Conservation (phyloP, 2,113 vertebrate genomes). For the Tympanuchus pallidicinctus region DNA sequence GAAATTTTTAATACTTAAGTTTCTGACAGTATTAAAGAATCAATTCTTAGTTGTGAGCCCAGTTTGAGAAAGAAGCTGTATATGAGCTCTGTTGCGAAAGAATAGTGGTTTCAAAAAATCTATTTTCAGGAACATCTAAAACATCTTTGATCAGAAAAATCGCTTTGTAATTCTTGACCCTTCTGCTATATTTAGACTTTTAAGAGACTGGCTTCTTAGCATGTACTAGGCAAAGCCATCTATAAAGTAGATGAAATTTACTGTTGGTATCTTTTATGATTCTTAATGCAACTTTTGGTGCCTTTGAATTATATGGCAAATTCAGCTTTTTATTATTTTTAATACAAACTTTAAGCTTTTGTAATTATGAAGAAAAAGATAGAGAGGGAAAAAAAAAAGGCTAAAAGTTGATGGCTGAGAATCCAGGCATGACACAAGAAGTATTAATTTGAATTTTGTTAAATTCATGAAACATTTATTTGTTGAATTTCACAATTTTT, state of each 20-base stretch:
- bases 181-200: neutral
- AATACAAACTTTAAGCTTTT: neutral
- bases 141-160: slow-evolving; percentile 16
- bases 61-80: neutral
- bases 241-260: neutral
- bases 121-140: neutral
- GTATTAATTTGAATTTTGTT: neutral
- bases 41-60: neutral
- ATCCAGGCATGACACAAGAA: neutral
- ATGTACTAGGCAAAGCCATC: neutral
- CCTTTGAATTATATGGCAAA: neutral
- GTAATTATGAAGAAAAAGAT: neutral
- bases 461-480: neutral
- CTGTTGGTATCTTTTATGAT: neutral
- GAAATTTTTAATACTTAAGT: neutral
- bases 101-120: neutral
- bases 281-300: neutral
- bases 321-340: neutral
- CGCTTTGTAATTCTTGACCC: neutral
- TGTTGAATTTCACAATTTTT: neutral
- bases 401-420: neutral
- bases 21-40: neutral
- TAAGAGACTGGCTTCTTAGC: neutral
- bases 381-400: neutral
- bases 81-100: neutral